A percentile compares a stretch with the other conserved stretches of the same genome.
Evolutionary conservation across 1,140 invertebrate species (phyloP).

Genomic region (Pseudomyrmex gracilis): DNA sequence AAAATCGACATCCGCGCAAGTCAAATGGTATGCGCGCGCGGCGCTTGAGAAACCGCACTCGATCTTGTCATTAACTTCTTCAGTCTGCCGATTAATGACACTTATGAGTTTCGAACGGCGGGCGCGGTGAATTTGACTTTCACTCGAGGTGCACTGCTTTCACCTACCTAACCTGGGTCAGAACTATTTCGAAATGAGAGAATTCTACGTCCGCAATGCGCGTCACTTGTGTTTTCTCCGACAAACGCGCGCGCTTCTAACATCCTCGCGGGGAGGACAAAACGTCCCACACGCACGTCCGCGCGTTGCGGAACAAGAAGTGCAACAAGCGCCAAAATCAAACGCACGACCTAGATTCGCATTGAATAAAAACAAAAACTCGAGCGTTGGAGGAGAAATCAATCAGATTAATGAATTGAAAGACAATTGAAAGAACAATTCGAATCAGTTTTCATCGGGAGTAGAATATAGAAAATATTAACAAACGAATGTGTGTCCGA

Average conservation of each 20-base stretch:
- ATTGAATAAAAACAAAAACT: no score
- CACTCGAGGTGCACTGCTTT: conserved; percentile 67
- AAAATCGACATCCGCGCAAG: not conserved
- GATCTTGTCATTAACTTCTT: not conserved
- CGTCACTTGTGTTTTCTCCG: conserved; percentile 1
- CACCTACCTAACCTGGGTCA: conserved; percentile 30
- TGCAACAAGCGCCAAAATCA: no score
- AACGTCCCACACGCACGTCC: not conserved
- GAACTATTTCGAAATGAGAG: conserved; percentile 67
- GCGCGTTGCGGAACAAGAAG: not conserved
- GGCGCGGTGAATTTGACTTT: conserved; percentile 67
- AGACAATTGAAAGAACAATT: no score
- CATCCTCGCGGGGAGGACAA: not conserved
- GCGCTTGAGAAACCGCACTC: not conserved
- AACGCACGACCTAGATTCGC: no score
- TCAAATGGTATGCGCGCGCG: not conserved
- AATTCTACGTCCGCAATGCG: not conserved
- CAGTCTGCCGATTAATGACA: conserved; percentile 55
- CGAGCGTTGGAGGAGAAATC: no score
- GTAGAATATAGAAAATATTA: no score
- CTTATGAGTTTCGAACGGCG: conserved; percentile 10
- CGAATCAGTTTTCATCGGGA: no score
- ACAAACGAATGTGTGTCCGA: no score
- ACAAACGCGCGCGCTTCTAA: not conserved
- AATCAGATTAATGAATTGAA: no score